Base-by-base conservation (phyloP, 1,140 invertebrate genomes). In the Drosophila parvula region DNA sequence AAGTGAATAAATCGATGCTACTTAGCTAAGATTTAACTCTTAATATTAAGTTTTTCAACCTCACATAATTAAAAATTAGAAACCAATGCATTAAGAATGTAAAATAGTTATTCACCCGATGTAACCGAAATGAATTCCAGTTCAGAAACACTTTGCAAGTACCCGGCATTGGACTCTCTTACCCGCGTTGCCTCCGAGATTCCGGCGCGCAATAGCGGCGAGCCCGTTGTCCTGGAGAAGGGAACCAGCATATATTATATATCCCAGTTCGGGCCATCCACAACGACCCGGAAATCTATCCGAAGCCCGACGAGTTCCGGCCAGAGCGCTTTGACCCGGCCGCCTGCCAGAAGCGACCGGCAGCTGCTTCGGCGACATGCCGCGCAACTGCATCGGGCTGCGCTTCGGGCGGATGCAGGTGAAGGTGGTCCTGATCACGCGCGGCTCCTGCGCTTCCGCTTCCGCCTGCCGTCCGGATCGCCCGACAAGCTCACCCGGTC, bases 351-450 rank as follows among this genome's bases (percentile, higher is more conserved):
- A 32, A 78, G 32, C 78, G 79, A 1, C 64, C 76, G 48, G 18
- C 58, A 0, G 5, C 47, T 12, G 44, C 94, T 96, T 96, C 80
- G 96, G 95, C 38, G 94, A 95, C 56, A 96, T 95, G n/a, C 94
- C 94, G 0, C 92, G 95, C 16, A 34, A 51, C 7, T 94, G 94
- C 78, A 94, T 95, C 57, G 94, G 94, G 92, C 16, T 81, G 38
- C 67, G 83, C 4, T 91, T 91, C 10, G 90, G 74, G 0, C 62
- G 67, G 5, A 78, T 90, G 75, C 83, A 85, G 73, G 60, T 81
- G n/a, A 70, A 61, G 47, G 63, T 91, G 30, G 91, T 75, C 0
- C 71, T 91, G 7, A 64, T 85, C 18, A 53, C 48, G 0, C 48
- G 0, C 6, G 91, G 56, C 47, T 91, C 0, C 55, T 14, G 3